Base-by-base conservation (phyloP, 2,113 vertebrate genomes). In the Spilogale gracilis region DNA sequence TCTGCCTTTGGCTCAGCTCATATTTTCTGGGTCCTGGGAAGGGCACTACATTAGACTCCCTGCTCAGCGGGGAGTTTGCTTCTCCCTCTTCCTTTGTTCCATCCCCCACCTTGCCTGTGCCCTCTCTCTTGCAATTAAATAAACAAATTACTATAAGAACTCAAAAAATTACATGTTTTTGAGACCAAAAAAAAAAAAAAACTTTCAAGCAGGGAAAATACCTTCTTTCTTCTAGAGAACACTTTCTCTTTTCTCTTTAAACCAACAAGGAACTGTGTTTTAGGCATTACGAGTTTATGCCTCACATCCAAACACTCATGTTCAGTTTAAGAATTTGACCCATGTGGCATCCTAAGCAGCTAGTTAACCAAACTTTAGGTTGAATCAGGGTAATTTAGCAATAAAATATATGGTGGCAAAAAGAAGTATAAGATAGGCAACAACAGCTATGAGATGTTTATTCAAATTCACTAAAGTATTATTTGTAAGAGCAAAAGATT, bases 401-500 rank as follows among this genome's bases (percentile, higher is more conserved):
- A 56, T 50, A 88, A 88, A 88, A 67, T 65, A 50, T 5, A 65
- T 23, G 21, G 18, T 25, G 48, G 50, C 56, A 58, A 81, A 58
- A 54, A 63, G 69, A 92, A 88, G 2, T 20, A 56, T n/a, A 45
- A 8, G 0, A 30, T 65, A 20, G 65, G 16, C n/a, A 30, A 16
- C 18, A 27, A 93, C 10, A 82, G 21, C 65, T 58, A 6, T 50
- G 38, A 18, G 30, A 50, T 30, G 30, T 58, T 50, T 63, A 50
- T 50, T 58, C 38, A 18, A 23, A 74, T 56, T 76, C 65, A 58
- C 27, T 8, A 13, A 76, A 48, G 8, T 88, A 21, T 65, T 89
- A n/a, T 67, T 32, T 76, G 45, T 89, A 89, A 79, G 12, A 91
- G 12, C 23, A 91, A 80, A 86, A 86, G 12, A 86, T 79, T 91